Evolutionary conservation across 1,140 invertebrate genomes (phyloP).

Genomic region (Calliopsis andreniformis): DNA sequence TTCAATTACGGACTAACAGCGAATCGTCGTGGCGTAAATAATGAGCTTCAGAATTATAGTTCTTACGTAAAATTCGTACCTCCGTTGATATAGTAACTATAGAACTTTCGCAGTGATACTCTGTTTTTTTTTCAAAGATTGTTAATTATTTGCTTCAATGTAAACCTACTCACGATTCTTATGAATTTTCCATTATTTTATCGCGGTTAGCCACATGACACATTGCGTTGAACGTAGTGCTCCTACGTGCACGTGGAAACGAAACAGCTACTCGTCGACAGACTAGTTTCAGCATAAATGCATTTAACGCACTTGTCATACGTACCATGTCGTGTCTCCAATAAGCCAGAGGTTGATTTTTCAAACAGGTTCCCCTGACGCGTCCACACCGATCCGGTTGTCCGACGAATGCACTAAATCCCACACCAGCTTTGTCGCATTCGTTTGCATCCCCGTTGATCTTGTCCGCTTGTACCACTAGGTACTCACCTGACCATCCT

Average conservation of each 20-base stretch:
- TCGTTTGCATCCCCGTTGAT: conserved; percentile 77
- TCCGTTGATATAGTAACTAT: too few relatives aligned
- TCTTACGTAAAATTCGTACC: too few relatives aligned
- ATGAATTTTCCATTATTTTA: too few relatives aligned
- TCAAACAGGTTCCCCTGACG: conserved; percentile 77
- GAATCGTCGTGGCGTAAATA: conserved; percentile 31
- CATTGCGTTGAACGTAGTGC: neutral
- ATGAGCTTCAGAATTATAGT: too few relatives aligned
- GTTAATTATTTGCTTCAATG: neutral
- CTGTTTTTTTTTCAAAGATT: too few relatives aligned
- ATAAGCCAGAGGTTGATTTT: conserved; percentile 80
- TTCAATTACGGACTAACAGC: conserved; percentile 55
- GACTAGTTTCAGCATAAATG: conserved; percentile 27
- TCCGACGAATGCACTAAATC: conserved; percentile 79
- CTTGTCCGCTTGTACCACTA: conserved; percentile 74
- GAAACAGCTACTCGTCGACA: conserved; percentile 18
- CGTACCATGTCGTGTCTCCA: conserved; percentile 78
- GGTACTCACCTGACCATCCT: conserved; percentile 77
- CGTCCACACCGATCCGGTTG: conserved; percentile 78
- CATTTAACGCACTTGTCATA: conserved; percentile 49
- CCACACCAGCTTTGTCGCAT: conserved; percentile 81
- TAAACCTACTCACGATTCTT: neutral
- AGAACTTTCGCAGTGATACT: neutral
- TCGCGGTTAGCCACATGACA: neutral
- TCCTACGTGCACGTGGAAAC: neutral